These are phyloP conservation scores for Ptyas mucosa DNA, from an alignment of 2,113 vertebrate species.

Conservation along the genomic window DNA sequence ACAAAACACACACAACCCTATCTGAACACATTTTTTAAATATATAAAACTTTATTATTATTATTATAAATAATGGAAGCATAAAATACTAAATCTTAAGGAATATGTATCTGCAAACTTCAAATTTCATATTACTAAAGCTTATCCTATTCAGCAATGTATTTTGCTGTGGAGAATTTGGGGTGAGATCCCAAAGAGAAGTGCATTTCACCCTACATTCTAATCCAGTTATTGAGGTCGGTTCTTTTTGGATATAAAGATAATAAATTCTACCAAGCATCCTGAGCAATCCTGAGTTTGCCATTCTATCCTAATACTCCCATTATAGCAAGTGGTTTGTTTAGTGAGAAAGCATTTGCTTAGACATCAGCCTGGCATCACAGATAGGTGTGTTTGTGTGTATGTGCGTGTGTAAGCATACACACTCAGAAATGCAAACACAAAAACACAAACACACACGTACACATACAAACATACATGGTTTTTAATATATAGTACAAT, in stretches of 20 bases:
- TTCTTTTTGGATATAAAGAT: neutral
- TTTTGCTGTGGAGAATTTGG: neutral
- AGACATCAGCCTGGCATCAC: neutral
- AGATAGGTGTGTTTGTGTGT: neutral
- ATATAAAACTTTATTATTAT: neutral
- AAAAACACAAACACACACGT: neutral
- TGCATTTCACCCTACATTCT: neutral
- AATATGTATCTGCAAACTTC: neutral
- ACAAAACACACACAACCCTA: neutral
- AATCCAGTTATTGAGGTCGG: neutral
- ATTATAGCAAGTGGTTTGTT: no score
- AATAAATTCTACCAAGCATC: neutral
- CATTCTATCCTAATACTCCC: conserved; percentile 24
- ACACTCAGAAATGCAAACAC: neutral
- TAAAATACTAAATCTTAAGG: neutral
- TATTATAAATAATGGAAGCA: neutral
- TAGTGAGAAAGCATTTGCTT: neutral
- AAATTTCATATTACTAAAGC: neutral
- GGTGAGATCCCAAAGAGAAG: neutral
- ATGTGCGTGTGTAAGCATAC: neutral
- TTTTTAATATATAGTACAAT: conserved; percentile 7
- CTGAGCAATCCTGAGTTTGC: neutral
- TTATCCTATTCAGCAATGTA: neutral
- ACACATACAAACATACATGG: neutral
- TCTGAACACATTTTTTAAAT: neutral